Base-by-base conservation (phyloP, 2,888 invertebrate genomes). In the Heliconius ethilla region DNA sequence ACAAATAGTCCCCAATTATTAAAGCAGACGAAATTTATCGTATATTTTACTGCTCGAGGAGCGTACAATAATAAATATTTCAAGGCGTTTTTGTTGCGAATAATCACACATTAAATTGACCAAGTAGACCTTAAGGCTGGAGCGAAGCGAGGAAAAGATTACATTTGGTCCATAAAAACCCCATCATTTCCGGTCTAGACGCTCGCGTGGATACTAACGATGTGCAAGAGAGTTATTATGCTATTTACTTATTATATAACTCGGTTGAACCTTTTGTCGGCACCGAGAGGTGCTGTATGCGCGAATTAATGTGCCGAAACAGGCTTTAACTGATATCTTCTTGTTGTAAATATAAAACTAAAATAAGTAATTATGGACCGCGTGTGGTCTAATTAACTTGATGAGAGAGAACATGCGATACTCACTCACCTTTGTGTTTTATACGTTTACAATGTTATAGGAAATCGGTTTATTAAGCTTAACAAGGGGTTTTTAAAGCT, bases 101-200 rank as follows among this genome's bases (percentile, higher is more conserved):
- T 25, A 40, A 40, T 74, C 63, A 29, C 74, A 63, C 37, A 67
- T 70, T 74, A 62, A 74, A 74, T 74, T 63, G 73, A 62, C 73
- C 73, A 74, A 63, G 63, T 7, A 55, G 70, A 75, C 80, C 78
- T 70, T 18, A 63, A 74, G 80, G 76, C 77, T 70, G 45, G 62
- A 69, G 70, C 59, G 75, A 40, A 69, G 70, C 65, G 75, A 40
- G 70, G 76, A 69, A 77, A 76, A 73, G 78, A 75, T 75, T 75
- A 80, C 70, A 63, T 77, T 74, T 62, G 65, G 59, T 59, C 66
- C 77, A 79, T 79, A 74, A 87, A 79, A 78, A 77, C 62, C 40
- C 65, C 74, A 87, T 79, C 78, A 79, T 81, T 89, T 90, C 91
- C 91, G 86, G 92, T 89, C 91, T 90, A 91, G 92, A 90, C 91